phyloP scores from a whole-genome alignment of 2,113 vertebrate species.

The Sterna hirundo region DNA sequence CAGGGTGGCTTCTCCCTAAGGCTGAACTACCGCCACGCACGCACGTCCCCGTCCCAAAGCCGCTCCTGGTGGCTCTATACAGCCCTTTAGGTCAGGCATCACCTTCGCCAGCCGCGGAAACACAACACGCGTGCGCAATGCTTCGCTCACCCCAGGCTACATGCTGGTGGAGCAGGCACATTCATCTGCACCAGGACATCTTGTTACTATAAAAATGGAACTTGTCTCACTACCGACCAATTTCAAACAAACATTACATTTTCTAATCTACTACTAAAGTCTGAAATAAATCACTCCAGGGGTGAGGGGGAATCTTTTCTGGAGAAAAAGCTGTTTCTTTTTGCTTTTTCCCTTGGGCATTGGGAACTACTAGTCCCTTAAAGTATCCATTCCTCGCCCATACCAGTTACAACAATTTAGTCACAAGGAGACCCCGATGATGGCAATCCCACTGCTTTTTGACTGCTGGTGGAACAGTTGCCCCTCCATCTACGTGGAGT shows the following conservation, averaged over 20 bases:
- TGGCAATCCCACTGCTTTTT: not conserved
- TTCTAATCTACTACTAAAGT: not conserved
- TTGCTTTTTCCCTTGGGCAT: not conserved
- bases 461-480: not conserved
- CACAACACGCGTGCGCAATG: not conserved
- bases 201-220: not conserved
- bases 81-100: not conserved
- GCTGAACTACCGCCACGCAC: not conserved
- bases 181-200: not conserved
- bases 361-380: not conserved
- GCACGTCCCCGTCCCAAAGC: not conserved
- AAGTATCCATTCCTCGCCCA: not conserved
- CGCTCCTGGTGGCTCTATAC: not conserved
- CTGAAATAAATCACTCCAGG: not conserved
- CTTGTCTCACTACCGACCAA: not conserved
- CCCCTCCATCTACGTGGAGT: not conserved
- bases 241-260: not conserved
- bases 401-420: too few species aligned
- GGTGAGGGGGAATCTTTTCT: not conserved
- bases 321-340: not conserved
- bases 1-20: not conserved
- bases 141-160: rapidly evolving
- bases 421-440: not conserved
- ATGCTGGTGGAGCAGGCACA: not conserved
- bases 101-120: not conserved